A percentile compares a stretch with the other conserved stretches of the same genome.
Conservation (phyloP, 2,797 vertebrate genomes). For the Bovichtus variegatus region DNA sequence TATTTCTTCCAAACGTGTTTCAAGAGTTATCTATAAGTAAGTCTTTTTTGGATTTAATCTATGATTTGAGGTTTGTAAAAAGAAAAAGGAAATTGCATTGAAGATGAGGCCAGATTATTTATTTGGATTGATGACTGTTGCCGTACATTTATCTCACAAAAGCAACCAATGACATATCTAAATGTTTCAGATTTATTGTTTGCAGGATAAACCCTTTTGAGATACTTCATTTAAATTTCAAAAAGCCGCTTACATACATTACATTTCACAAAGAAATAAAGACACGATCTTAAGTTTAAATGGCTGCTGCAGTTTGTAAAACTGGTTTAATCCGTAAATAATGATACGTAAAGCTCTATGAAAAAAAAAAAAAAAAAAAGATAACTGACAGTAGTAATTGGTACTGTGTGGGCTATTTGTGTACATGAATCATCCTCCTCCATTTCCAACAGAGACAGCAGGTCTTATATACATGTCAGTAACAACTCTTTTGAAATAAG, state of each 20-base stretch:
- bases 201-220: not conserved
- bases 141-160: conserved; percentile 5
- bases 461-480: not conserved
- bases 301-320: not conserved
- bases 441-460: conserved; percentile 7
- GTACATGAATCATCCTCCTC: conserved; percentile 17
- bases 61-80: not conserved
- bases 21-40: too few relatives aligned
- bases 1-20: too few relatives aligned
- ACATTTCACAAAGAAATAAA: not conserved
- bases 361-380: not conserved
- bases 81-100: not conserved
- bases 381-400: not conserved
- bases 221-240: not conserved
- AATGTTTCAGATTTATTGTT: not conserved
- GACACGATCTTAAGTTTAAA: not conserved
- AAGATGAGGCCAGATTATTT: not conserved
- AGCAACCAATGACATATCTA: not conserved
- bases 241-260: not conserved
- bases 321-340: not conserved
- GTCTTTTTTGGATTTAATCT: not conserved
- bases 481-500: conserved; percentile 2
- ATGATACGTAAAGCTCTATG: not conserved
- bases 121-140: too few relatives aligned
- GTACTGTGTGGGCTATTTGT: not conserved